Percentiles rank a stretch among this genome's conserved stretches.
Evolutionary conservation across 2,888 invertebrate species (phyloP).

Genomic region (Eristalis tenax): DNA sequence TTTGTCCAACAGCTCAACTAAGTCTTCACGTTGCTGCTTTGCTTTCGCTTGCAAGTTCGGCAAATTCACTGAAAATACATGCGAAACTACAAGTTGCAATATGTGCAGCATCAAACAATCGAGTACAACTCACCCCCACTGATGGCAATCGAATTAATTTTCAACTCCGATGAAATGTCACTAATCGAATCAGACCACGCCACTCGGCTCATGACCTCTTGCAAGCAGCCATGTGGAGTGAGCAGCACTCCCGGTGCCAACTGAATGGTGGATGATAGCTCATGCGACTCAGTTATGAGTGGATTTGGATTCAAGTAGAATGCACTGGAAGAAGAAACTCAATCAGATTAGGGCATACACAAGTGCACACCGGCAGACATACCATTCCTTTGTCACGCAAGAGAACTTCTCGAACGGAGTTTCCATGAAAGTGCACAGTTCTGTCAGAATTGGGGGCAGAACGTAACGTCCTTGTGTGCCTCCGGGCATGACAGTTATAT

Average conservation of each 20-base stretch:
- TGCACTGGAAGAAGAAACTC: constrained; percentile 70
- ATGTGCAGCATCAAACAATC: background rate
- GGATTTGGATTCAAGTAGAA: constrained; percentile 79
- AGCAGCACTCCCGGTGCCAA: constrained; percentile 78
- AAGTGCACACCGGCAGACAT: constrained; percentile 42
- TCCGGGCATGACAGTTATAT: constrained; percentile 52
- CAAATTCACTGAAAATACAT: constrained; percentile 76
- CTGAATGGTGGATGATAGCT: constrained; percentile 78
- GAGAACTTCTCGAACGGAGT: constrained; percentile 77
- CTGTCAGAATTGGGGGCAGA: constrained; percentile 76
- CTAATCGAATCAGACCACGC: constrained; percentile 79
- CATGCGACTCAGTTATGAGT: constrained; percentile 77
- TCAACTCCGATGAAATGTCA: constrained; percentile 76
- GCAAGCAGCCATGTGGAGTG: constrained; percentile 78
- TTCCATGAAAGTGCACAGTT: constrained; percentile 77
- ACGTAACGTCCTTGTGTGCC: constrained; percentile 55
- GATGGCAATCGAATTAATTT: constrained; percentile 78
- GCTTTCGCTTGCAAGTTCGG: constrained; percentile 74
- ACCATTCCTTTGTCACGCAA: constrained; percentile 77
- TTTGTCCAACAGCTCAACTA: constrained; percentile 78
- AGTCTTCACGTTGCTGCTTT: constrained; percentile 77
- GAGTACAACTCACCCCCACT: constrained; percentile 77
- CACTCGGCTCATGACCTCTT: constrained; percentile 79
- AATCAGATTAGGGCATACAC: constrained; percentile 18
- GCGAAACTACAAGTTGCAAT: constrained; percentile 39